Evolutionary conservation across 2,888 invertebrate genomes (phyloP).

Genomic region (Linnaemya tessellans): DNA sequence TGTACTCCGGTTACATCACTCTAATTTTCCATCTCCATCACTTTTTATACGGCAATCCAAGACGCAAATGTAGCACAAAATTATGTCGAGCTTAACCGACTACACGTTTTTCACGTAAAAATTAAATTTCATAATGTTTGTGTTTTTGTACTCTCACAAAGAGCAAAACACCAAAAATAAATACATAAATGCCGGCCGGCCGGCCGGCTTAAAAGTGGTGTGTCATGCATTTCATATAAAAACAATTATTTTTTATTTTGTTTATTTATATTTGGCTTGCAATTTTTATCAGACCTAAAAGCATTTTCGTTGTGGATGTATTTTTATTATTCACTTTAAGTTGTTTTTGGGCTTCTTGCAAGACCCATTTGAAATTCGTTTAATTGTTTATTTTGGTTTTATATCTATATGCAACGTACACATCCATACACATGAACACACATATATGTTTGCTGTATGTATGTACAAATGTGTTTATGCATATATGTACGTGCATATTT

Average conservation of each 20-base stretch:
- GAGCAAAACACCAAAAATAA: conserved; percentile 28
- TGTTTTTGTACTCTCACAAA: conserved; percentile 4
- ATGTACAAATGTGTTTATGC: neutral
- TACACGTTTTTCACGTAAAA: neutral
- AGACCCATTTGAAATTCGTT: conserved; percentile 27
- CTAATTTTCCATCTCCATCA: neutral
- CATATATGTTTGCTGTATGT: neutral
- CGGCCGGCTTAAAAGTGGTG: conserved; percentile 52
- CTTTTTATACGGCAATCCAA: neutral
- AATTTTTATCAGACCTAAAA: conserved; percentile 48
- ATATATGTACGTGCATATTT: too few species aligned
- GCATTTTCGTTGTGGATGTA: conserved; percentile 29
- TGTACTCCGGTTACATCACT: too few species aligned
- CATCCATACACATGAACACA: neutral
- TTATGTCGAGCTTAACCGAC: conserved; percentile 10
- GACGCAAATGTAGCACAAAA: neutral
- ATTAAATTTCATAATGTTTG: conserved; percentile 25
- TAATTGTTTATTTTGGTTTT: conserved; percentile 36
- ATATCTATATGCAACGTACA: conserved; percentile 7
- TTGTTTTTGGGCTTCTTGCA: conserved; percentile 20
- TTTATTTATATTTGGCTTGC: conserved; percentile 27
- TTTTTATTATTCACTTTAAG: conserved; percentile 1
- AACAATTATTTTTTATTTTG: conserved; percentile 20
- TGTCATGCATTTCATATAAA: conserved; percentile 66
- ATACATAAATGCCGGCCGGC: conserved; percentile 16